Percentiles rank a stretch among this genome's conserved stretches.
Conservation (phyloP, 2,888 invertebrate species). For the Stegophylla sp. region DNA sequence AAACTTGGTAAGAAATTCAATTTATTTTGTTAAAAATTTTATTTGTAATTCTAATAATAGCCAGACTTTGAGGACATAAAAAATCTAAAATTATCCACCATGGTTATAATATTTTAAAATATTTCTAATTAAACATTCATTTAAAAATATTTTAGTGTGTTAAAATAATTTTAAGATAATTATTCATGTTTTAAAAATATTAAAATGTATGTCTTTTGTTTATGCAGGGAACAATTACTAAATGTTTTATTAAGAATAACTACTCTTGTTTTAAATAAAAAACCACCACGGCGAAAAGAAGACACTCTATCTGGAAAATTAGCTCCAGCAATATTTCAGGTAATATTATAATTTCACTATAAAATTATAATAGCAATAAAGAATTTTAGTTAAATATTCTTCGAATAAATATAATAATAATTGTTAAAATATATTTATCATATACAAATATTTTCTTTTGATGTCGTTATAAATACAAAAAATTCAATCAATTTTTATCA, state of each 20-base stretch:
- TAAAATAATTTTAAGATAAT: no score
- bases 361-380: not conserved
- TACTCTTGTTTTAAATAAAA: slow-evolving; percentile 83
- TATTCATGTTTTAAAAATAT: no score
- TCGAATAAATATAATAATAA: not conserved
- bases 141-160: no score
- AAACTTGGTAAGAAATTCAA: slow-evolving; percentile 77
- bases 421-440: not conserved
- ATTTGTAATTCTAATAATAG: no score
- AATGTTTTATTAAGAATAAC: slow-evolving; percentile 89
- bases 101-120: no score
- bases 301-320: slow-evolving; percentile 76
- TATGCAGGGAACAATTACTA: slow-evolving; percentile 81
- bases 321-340: slow-evolving; percentile 78
- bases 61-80: no score
- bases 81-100: no score
- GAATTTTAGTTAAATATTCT: no score
- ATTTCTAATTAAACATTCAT: no score
- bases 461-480: not conserved
- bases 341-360: slow-evolving; percentile 63
- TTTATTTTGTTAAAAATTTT: slow-evolving; percentile 19
- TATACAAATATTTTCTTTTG: not conserved
- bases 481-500: slow-evolving; percentile 13
- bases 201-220: no score
- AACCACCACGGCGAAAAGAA: slow-evolving; percentile 78